These are phyloP conservation scores for Dermatemys mawii DNA, from an alignment of 2,113 vertebrate species.

Conservation along the genomic window DNA sequence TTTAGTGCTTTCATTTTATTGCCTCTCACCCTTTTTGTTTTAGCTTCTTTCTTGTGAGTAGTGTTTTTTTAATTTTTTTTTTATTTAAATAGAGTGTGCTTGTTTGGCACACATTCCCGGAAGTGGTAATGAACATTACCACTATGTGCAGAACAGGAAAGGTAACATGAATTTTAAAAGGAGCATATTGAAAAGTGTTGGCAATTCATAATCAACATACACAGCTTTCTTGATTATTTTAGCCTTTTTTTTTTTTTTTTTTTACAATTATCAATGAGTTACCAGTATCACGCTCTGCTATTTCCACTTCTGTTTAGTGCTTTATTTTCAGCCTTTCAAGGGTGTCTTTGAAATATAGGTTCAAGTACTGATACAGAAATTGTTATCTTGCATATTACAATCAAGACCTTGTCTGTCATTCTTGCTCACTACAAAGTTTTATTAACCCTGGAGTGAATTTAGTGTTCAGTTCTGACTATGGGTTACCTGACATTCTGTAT, in stretches of 20 bases:
- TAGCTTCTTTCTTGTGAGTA: conserved; percentile 2
- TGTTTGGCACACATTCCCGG: background rate
- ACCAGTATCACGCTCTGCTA: background rate
- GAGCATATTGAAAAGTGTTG: background rate
- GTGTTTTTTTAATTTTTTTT: conserved; percentile 42
- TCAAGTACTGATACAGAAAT: conserved; percentile 32
- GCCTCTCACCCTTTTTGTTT: conserved; percentile 1
- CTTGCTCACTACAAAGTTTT: conserved; percentile 62
- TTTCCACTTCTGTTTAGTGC: background rate
- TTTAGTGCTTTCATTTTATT: background rate
- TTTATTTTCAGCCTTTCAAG: conserved; percentile 15
- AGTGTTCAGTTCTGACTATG: background rate
- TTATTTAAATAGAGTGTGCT: conserved; percentile 12
- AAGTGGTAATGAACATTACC: background rate
- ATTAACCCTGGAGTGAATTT: conserved; percentile 74
- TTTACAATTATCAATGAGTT: background rate
- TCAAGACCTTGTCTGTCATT: conserved; percentile 24
- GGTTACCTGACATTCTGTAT: conserved; percentile 24
- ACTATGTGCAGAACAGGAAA: conserved; percentile 8
- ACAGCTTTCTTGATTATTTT: background rate
- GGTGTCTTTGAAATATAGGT: conserved; percentile 42
- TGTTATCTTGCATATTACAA: conserved; percentile 19
- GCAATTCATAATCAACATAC: background rate
- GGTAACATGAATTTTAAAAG: background rate
- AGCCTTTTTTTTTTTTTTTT: background rate